phyloP scores from a whole-genome alignment of 2,113 vertebrate species.

The Nansenia antarctica region DNA sequence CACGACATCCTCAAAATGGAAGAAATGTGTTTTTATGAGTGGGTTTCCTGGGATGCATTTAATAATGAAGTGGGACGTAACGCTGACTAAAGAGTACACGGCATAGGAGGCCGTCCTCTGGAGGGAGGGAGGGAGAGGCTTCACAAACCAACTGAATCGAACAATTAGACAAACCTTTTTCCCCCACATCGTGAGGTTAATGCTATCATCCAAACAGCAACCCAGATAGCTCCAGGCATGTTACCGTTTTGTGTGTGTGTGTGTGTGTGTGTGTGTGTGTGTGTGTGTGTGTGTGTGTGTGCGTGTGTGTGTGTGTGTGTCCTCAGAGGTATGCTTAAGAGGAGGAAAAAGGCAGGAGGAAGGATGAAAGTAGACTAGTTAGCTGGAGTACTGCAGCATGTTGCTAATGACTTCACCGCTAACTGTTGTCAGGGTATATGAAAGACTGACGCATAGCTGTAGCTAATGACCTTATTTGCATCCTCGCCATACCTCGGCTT shows the following conservation, averaged over 20 bases:
- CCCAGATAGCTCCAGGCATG: constrained; percentile 79
- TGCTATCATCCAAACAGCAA: constrained; percentile 80
- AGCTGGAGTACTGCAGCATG: background rate
- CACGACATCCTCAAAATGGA: constrained; percentile 90
- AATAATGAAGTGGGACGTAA: constrained; percentile 88
- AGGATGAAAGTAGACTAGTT: constrained; percentile 7
- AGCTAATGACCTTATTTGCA: constrained; percentile 95
- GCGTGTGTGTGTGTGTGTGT: constrained; percentile 71
- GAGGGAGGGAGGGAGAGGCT: constrained; percentile 69
- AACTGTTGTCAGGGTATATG: background rate
- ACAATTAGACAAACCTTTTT: constrained; percentile 79
- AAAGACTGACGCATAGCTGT: constrained; percentile 10
- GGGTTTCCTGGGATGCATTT: constrained; percentile 83
- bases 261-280: background rate
- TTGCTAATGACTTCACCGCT: constrained; percentile 42
- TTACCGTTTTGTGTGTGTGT: constrained; percentile 14
- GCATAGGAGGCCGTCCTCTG: constrained; percentile 83
- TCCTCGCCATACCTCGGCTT: constrained; percentile 90
- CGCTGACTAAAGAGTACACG: constrained; percentile 80
- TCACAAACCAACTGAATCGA: constrained; percentile 74
- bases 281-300: background rate
- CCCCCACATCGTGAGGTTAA: constrained; percentile 76
- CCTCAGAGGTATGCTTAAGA: constrained; percentile 76
- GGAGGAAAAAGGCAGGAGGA: constrained; percentile 70
- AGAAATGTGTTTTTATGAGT: constrained; percentile 88